These are phyloP conservation scores for Pseudorhombus dupliciocellatus DNA, from an alignment of 2,113 vertebrate species.

Conservation along the genomic window DNA sequence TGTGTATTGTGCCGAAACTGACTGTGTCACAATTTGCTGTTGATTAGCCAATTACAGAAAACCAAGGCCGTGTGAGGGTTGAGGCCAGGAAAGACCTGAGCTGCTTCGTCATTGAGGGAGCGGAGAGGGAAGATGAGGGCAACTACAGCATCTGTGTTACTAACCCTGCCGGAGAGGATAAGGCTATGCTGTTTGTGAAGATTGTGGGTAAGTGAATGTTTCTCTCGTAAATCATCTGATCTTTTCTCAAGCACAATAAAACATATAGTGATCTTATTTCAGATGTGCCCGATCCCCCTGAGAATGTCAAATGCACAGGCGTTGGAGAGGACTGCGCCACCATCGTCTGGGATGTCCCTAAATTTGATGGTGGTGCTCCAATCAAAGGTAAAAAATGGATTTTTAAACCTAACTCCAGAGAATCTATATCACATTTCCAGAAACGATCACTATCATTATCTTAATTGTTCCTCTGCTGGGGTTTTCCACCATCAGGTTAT, in stretches of 20 bases:
- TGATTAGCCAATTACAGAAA: slow-evolving; percentile 72
- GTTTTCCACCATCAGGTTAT: slow-evolving; percentile 81
- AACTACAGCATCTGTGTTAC: slow-evolving; percentile 86
- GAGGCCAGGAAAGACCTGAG: slow-evolving; percentile 83
- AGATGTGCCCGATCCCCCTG: slow-evolving; percentile 91
- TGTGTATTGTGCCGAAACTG: neutral
- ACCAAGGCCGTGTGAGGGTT: slow-evolving; percentile 80
- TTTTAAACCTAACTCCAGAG: neutral
- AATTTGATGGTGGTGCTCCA: slow-evolving; percentile 86
- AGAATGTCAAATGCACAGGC: slow-evolving; percentile 80
- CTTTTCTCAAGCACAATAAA: neutral
- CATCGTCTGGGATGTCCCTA: slow-evolving; percentile 86
- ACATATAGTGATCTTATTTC: slow-evolving; percentile 11
- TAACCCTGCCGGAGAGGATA: slow-evolving; percentile 88
- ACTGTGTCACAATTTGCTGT: slow-evolving; percentile 7
- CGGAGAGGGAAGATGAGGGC: slow-evolving; percentile 85
- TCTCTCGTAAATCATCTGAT: neutral
- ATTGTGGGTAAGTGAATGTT: slow-evolving; percentile 84
- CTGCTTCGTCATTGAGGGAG: slow-evolving; percentile 89
- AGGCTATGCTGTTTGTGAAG: slow-evolving; percentile 83
- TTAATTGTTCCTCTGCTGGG: too few relatives aligned
- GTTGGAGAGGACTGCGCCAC: slow-evolving; percentile 88
- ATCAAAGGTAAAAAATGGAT: slow-evolving; percentile 80
- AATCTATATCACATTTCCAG: neutral
- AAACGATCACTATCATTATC: neutral